Evolutionary conservation across 2,888 invertebrate species (phyloP), one percentile per base, ranked within the genome.

Genomic region (Marronus borbonicus): DNA sequence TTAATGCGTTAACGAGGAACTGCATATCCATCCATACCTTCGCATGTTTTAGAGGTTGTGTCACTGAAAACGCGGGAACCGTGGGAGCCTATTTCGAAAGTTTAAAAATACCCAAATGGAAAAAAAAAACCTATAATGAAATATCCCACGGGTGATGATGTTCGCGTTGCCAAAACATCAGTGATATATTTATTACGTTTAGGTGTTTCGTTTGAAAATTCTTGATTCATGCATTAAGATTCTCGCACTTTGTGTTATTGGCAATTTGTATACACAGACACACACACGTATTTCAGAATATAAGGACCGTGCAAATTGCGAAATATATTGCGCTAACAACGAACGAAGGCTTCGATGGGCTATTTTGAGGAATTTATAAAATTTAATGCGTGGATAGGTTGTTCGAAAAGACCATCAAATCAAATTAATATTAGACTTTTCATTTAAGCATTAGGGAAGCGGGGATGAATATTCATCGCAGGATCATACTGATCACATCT

Each of bases 181-280:
- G 17, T 28, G 65, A 68, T 50, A 68, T 68, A 68, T 68, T 68
- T 68, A 68, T 68, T 50, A 50, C 68, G 20, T 68, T 68, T 28
- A 14, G 24, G 68, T n/a, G 50, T 68, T 68, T 68, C 68, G 14
- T 68, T 49, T 50, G 12, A 68, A 50, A 12, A 28, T 50, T 49
- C 50, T 68, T 50, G 68, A 68, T 24, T 68, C 50, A 68, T 50
- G 68, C 28, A 28, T 50, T 17, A 44, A 20, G 39, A 68, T 24
- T 24, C 20, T 68, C 68, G 14, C 49, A 39, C n/a, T 49, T 24
- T 12, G 10, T 14, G 4, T n/a, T 50, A 50, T 50, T 68, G 68
- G 49, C 28, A 24, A 68, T 44, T 66, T 44, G 66, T 66, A 20
- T 66, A 31, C 31, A 28, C 31, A 28, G 7, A 31, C 14, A 24